A percentile compares a stretch with the other conserved stretches of the same genome.
These are phyloP conservation scores for Nomada hirtipes DNA, from an alignment of 2,888 invertebrate genomes.

Conservation along the genomic window DNA sequence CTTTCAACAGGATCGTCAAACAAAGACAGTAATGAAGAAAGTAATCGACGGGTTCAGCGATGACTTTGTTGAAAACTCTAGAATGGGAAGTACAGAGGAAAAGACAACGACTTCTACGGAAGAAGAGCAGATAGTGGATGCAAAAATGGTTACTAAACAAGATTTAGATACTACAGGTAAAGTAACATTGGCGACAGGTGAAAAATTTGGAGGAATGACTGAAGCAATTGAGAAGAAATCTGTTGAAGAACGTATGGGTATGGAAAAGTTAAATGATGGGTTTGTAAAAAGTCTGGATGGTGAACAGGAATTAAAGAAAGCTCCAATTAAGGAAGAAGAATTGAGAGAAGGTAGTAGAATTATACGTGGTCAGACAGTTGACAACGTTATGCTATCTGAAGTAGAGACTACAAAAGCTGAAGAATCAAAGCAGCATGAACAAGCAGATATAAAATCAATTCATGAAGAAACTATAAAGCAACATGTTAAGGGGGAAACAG, in stretches of 20 bases:
- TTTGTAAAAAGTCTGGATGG: not conserved
- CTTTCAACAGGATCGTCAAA: not conserved
- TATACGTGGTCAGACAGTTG: not conserved
- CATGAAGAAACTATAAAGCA: not conserved
- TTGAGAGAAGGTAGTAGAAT: not conserved
- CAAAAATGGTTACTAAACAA: not conserved
- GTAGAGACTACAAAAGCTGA: not conserved
- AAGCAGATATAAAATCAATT: not conserved
- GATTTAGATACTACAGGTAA: not conserved
- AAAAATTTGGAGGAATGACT: not conserved
- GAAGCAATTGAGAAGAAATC: not conserved
- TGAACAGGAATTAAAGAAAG: not conserved
- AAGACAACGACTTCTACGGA: not conserved
- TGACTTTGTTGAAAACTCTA: slow-evolving; percentile 43
- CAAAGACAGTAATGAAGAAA: slow-evolving; percentile 1
- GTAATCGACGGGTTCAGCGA: slow-evolving; percentile 48
- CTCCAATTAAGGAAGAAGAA: not conserved
- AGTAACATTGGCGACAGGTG: not conserved
- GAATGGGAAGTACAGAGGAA: not conserved
- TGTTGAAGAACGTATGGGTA: not conserved
- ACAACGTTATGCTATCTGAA: not conserved
- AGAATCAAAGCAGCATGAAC: not conserved
- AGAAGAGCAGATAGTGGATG: not conserved
- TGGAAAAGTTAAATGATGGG: not conserved
- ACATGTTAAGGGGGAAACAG: not conserved